A percentile compares a stretch with the other conserved stretches of the same genome.
Evolutionary conservation across 2,797 vertebrate genomes (phyloP).

Genomic region (Bovichtus diacanthus): DNA sequence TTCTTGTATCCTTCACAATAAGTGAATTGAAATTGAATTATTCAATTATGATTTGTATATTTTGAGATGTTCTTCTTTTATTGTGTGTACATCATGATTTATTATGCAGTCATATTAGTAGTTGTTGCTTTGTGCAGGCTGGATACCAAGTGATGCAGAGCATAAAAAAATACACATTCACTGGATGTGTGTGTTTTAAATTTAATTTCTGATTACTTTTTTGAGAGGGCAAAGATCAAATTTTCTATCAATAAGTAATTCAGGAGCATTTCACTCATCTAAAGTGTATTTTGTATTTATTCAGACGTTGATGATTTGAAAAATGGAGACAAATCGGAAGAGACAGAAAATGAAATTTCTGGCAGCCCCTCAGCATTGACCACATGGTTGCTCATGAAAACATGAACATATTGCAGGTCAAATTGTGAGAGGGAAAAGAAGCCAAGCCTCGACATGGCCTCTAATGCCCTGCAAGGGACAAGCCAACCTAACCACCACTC

Average conservation of each 20-base stretch:
- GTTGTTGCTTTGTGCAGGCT: background rate
- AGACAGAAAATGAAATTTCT: background rate
- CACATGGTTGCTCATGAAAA: background rate
- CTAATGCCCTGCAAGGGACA: background rate
- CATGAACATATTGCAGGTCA: slow-evolving; percentile 6
- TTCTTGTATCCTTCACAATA: no score
- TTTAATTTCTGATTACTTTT: background rate
- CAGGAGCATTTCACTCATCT: background rate
- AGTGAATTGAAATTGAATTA: no score
- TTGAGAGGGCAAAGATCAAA: background rate
- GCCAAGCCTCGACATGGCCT: background rate
- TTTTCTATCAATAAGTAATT: background rate
- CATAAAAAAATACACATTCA: background rate
- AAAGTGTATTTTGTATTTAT: background rate
- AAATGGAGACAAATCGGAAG: slow-evolving; percentile 4
- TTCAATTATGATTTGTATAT: background rate
- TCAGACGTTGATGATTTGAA: background rate
- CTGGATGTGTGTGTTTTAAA: background rate
- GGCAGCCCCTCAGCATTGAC: background rate
- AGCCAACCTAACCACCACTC: slow-evolving; percentile 6
- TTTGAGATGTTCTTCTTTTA: background rate
- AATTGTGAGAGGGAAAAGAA: slow-evolving; percentile 9
- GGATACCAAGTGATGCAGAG: background rate
- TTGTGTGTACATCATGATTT: background rate
- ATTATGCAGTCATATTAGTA: background rate